Conservation (phyloP, 2,113 vertebrate species). For the Tychaedon coryphoeus region DNA sequence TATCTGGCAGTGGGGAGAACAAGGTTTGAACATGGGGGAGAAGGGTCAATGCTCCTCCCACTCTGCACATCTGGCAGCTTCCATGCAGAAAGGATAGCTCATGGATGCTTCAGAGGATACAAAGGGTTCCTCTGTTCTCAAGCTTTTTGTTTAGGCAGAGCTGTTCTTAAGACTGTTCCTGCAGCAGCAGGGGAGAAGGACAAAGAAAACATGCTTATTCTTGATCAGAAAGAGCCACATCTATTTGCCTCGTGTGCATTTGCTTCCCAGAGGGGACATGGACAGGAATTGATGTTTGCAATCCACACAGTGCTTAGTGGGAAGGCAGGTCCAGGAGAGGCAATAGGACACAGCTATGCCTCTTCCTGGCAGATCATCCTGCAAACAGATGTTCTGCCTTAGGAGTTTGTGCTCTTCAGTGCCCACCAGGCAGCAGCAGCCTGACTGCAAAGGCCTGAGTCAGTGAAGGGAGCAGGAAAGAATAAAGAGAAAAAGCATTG, state of each 20-base stretch:
- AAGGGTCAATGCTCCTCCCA: background rate
- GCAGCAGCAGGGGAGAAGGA: background rate
- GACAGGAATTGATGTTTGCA: background rate
- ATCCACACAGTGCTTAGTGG: background rate
- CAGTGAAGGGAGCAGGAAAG: background rate
- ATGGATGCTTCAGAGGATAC: background rate
- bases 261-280: background rate
- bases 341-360: background rate
- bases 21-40: background rate
- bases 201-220: background rate
- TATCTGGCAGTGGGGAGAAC: background rate
- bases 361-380: background rate
- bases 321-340: background rate
- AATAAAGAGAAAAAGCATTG: background rate
- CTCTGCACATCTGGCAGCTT: background rate
- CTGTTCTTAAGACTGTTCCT: background rate
- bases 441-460: background rate
- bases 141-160: background rate
- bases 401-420: background rate
- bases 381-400: conserved; percentile 36
- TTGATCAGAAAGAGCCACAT: background rate
- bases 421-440: background rate
- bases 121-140: background rate
- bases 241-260: background rate
- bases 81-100: background rate